A percentile compares a stretch with the other conserved stretches of the same genome.
These are phyloP conservation scores for Drosophila pseudotakahashii DNA, from an alignment of 2,888 invertebrate genomes.

Conservation along the genomic window DNA sequence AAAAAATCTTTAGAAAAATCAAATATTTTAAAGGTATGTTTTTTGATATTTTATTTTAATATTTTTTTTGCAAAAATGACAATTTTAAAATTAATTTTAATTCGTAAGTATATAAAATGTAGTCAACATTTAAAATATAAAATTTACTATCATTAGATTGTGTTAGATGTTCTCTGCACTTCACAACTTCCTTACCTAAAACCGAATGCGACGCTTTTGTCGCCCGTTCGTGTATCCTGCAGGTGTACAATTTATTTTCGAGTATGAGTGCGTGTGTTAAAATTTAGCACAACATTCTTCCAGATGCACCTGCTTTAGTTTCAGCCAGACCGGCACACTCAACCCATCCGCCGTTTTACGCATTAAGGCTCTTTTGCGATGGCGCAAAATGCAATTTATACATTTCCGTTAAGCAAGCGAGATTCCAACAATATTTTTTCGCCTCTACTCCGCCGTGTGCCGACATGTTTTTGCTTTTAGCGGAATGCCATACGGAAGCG, in stretches of 20 bases:
- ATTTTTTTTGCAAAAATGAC: too few relatives aligned
- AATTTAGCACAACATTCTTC: conserved; percentile 73
- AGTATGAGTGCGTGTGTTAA: conserved; percentile 42
- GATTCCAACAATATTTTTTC: conserved; percentile 57
- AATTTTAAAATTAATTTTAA: too few relatives aligned
- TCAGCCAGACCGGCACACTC: conserved; percentile 20
- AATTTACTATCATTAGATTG: too few relatives aligned
- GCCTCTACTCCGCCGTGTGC: conserved; percentile 27
- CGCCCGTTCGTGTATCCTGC: conserved; percentile 44
- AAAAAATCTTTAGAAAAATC: too few relatives aligned
- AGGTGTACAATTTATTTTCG: conserved; percentile 22
- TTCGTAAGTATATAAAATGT: too few relatives aligned
- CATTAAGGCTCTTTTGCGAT: conserved; percentile 56
- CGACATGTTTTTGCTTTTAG: conserved; percentile 75
- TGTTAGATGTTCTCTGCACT: too few relatives aligned
- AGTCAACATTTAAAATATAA: too few relatives aligned
- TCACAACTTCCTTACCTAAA: background rate
- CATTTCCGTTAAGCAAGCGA: conserved; percentile 77
- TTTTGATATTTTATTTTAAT: too few relatives aligned
- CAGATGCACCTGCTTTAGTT: conserved; percentile 54
- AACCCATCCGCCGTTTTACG: conserved; percentile 10
- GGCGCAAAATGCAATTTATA: conserved; percentile 76
- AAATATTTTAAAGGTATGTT: too few relatives aligned
- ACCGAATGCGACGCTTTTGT: conserved; percentile 57
- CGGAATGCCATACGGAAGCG: conserved; percentile 35